Evolutionary conservation across 2,888 invertebrate species (phyloP).

Genomic region (Apoda limacodes): DNA sequence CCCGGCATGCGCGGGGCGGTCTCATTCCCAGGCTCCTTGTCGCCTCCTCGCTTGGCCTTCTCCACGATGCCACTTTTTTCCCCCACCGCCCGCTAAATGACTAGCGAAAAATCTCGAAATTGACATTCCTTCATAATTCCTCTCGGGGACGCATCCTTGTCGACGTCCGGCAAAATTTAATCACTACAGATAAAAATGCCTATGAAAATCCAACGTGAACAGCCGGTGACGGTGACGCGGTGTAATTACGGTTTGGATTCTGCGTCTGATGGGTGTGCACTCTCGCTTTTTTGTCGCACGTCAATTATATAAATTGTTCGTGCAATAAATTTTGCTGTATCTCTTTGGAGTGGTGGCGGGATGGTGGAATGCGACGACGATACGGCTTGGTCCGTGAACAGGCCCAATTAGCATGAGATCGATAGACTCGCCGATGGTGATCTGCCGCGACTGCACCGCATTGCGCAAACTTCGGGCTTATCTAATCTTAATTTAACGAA

Average conservation of each 20-base stretch:
- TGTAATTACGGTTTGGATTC: slow-evolving; percentile 55
- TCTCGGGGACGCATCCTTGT: slow-evolving; percentile 57
- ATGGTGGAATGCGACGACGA: slow-evolving; percentile 51
- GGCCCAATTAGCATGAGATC: slow-evolving; percentile 68
- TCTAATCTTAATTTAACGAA: slow-evolving; percentile 62
- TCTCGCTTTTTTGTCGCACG: slow-evolving; percentile 63
- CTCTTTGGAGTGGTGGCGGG: slow-evolving; percentile 48
- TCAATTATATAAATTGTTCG: slow-evolving; percentile 69
- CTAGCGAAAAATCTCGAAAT: slow-evolving; percentile 64
- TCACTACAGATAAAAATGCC: slow-evolving; percentile 46
- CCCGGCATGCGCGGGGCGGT: slow-evolving; percentile 46
- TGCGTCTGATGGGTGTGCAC: slow-evolving; percentile 53
- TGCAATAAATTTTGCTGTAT: slow-evolving; percentile 68
- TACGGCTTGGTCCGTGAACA: slow-evolving; percentile 34
- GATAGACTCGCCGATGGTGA: slow-evolving; percentile 61
- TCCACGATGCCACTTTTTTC: slow-evolving; percentile 43
- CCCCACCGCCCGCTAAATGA: slow-evolving; percentile 41
- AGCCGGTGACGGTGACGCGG: slow-evolving; percentile 35
- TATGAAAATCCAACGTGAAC: slow-evolving; percentile 41
- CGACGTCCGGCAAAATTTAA: slow-evolving; percentile 46
- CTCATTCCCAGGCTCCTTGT: slow-evolving; percentile 52
- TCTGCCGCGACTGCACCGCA: slow-evolving; percentile 52
- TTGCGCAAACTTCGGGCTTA: slow-evolving; percentile 48
- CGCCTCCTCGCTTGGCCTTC: slow-evolving; percentile 25
- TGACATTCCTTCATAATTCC: slow-evolving; percentile 65